A percentile compares a stretch with the other conserved stretches of the same genome.
phyloP scores from a whole-genome alignment of 64 coral and sea anemone genomes.

The Actinia tenebrosa region DNA sequence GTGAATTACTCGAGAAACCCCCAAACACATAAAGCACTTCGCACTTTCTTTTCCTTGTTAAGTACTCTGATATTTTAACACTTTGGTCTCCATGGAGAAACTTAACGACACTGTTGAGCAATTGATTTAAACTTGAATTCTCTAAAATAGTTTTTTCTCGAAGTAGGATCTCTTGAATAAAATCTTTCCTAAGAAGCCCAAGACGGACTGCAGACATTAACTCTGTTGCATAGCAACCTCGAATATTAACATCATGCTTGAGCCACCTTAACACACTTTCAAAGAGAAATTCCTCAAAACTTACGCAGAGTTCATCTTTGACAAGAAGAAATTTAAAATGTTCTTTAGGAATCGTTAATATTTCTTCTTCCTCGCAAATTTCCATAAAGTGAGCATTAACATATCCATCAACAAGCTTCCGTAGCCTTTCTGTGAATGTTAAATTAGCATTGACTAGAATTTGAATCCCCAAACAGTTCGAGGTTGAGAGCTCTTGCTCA shows the following conservation, averaged over 20 bases:
- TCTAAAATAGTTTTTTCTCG: conserved; percentile 20
- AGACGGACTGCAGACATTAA: conserved; percentile 50
- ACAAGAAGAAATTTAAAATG: conserved; percentile 22
- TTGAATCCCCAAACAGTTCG: conserved; percentile 51
- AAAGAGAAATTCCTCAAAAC: conserved; percentile 58
- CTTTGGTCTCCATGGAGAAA: background rate
- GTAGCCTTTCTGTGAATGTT: conserved; percentile 32
- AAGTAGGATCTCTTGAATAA: conserved; percentile 14
- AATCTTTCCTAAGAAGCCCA: conserved; percentile 35
- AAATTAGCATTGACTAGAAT: conserved; percentile 25
- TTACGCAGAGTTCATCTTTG: conserved; percentile 47
- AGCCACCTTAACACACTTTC: conserved; percentile 55
- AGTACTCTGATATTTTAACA: background rate
- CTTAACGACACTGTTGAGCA: background rate
- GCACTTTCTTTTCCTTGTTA: conserved; percentile 6
- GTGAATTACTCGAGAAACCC: conserved; percentile 13
- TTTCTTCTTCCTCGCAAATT: conserved; percentile 42
- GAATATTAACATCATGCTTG: conserved; percentile 30
- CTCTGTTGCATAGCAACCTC: conserved; percentile 29
- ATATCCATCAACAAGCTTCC: conserved; percentile 38
- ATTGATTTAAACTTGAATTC: background rate
- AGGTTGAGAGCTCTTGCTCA: conserved; percentile 16
- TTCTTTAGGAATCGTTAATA: conserved; percentile 34
- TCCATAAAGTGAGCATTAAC: conserved; percentile 55
- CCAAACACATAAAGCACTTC: conserved; percentile 17